Evolutionary conservation across 1,140 invertebrate species (phyloP).

Genomic region (Hypothenemus hampei): DNA sequence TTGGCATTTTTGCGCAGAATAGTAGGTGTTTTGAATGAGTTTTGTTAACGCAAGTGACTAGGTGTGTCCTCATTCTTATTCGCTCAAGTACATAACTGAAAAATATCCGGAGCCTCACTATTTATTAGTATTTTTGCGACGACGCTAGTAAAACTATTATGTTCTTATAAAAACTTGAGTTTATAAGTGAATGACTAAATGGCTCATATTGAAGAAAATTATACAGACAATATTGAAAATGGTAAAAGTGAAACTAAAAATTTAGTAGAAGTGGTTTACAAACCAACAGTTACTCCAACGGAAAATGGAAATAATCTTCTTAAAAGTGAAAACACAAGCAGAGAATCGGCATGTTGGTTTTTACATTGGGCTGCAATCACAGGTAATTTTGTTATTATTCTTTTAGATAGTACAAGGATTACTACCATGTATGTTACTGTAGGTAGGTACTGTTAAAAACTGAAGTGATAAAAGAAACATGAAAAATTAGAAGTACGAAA

Average conservation of each 20-base stretch:
- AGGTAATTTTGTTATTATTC: conserved; percentile 1
- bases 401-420: not conserved
- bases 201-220: not conserved
- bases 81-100: not conserved
- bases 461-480: not conserved
- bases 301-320: not conserved
- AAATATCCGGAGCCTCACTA: not conserved
- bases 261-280: conserved; percentile 16
- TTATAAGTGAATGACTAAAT: not conserved
- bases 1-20: no score
- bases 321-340: not conserved
- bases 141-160: not conserved
- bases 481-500: not conserved
- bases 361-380: conserved; percentile 20
- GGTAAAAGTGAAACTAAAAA: conserved; percentile 5
- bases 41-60: no score
- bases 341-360: conserved; percentile 17
- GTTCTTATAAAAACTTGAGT: not conserved
- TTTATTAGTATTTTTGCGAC: not conserved
- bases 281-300: conserved; percentile 6
- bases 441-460: not conserved
- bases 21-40: no score
- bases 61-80: no score
- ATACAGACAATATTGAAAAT: not conserved
- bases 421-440: not conserved